Conservation (phyloP, 2,113 vertebrate species). For the Platysteira castanea region DNA sequence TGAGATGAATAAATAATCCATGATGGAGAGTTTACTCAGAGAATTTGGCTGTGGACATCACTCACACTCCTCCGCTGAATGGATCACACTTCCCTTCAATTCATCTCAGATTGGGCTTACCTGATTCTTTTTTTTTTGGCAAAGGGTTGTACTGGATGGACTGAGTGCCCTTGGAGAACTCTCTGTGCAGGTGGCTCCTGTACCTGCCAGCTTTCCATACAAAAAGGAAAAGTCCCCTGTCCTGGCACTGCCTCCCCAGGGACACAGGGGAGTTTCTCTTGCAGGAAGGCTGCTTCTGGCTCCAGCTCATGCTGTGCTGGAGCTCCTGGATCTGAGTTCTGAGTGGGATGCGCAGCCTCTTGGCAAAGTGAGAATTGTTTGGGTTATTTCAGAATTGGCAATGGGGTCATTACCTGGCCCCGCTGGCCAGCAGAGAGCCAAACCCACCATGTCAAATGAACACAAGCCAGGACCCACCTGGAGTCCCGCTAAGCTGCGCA, state of each 20-base stretch:
- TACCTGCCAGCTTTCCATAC: not conserved
- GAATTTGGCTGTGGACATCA: not conserved
- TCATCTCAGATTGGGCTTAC: not conserved
- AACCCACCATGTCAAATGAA: not conserved
- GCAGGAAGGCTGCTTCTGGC: not conserved
- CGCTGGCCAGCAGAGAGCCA: not conserved
- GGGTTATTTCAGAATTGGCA: not conserved
- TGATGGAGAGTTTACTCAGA: constrained; percentile 6
- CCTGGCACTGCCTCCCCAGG: not conserved
- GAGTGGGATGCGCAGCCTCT: not conserved
- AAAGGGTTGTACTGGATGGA: not conserved
- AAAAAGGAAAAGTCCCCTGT: not conserved
- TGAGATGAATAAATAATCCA: constrained; percentile 19
- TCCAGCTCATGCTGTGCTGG: not conserved
- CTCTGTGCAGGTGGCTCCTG: rapidly evolving
- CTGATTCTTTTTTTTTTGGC: not conserved
- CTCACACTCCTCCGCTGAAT: not conserved
- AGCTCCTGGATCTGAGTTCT: not conserved
- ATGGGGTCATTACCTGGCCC: not conserved
- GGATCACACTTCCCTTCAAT: not conserved
- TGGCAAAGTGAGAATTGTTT: not conserved
- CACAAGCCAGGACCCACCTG: not conserved
- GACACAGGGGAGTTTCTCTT: not conserved
- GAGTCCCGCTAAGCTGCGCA: not conserved
- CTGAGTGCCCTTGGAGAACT: not conserved